Conservation (phyloP, 2,113 vertebrate species). For the Tringa solitaria region DNA sequence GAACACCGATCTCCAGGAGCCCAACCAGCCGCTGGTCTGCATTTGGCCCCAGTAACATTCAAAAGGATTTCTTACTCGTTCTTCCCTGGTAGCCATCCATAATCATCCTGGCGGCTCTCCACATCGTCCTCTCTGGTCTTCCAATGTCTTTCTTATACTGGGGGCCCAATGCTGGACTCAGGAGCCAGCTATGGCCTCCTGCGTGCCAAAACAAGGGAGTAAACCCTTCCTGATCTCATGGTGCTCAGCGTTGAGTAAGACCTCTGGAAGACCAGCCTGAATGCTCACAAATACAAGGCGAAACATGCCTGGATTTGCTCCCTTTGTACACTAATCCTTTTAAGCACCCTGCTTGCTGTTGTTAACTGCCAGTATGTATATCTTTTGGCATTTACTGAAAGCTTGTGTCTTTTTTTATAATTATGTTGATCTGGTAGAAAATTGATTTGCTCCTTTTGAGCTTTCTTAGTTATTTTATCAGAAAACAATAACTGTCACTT, state of each 20-base stretch:
- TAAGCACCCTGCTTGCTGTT: neutral
- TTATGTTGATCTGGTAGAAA: neutral
- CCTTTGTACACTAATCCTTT: neutral
- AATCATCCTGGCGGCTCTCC: neutral
- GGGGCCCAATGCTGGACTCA: neutral
- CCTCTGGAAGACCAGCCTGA: neutral
- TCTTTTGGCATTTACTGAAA: neutral
- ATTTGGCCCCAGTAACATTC: neutral
- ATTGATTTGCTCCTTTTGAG: neutral
- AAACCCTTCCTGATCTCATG: neutral
- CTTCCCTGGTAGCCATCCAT: too few species aligned
- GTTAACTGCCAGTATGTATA: neutral
- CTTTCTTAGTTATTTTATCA: neutral
- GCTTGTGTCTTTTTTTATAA: neutral
- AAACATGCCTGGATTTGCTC: neutral
- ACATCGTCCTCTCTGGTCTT: neutral
- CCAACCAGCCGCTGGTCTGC: neutral
- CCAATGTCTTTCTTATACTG: neutral
- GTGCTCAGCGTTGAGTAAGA: neutral
- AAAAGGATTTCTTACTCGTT: too few species aligned
- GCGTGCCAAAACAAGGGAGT: neutral
- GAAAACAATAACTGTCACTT: neutral
- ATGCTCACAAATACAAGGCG: rapidly evolving
- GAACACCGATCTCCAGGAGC: neutral
- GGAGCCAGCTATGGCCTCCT: neutral